phyloP scores from a whole-genome alignment of 2,797 vertebrate genomes.

The Hylomyscus alleni region DNA sequence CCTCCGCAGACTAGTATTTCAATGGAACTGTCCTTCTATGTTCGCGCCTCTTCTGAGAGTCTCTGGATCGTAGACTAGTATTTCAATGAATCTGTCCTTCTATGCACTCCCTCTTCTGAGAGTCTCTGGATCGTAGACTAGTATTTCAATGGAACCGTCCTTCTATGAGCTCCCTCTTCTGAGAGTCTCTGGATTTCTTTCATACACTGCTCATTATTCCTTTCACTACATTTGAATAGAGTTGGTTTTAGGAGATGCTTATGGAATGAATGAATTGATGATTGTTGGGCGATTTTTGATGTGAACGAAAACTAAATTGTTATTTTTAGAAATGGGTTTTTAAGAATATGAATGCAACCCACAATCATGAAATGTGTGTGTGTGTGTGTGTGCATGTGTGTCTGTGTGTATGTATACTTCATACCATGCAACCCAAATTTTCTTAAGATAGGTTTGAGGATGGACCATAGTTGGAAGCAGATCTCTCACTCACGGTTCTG shows the following conservation, averaged over 20 bases:
- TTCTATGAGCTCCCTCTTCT: not conserved
- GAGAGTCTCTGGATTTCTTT: not conserved
- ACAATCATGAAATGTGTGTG: not conserved
- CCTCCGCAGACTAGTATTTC: constrained; percentile 20
- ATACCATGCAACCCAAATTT: not conserved
- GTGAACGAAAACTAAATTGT: constrained; percentile 3
- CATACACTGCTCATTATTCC: not conserved
- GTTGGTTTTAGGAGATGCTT: constrained; percentile 9
- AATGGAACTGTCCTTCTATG: not conserved
- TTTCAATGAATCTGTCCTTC: not conserved
- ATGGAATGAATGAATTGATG: constrained; percentile 17
- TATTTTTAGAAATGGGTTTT: constrained; percentile 39
- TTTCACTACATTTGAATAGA: constrained; percentile 44
- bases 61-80: not conserved
- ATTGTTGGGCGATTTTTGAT: constrained; percentile 7
- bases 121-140: no score
- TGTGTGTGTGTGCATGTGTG: not conserved
- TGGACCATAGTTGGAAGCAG: not conserved
- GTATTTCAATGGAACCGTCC: not conserved
- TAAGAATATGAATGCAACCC: not conserved
- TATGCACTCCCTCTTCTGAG: not conserved
- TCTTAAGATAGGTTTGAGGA: not conserved
- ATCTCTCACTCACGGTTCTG: not conserved
- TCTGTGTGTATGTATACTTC: not conserved
- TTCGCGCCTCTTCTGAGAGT: not conserved